These are phyloP conservation scores for Mus musculus DNA, from an alignment of 2,113 vertebrate genomes.

Conservation along the genomic window GRCm39 chr11:93423501-93424000, in stretches of 20 bases:
- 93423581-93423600: not conserved
- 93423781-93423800: not conserved
- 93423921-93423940: not conserved
- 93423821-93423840: not conserved
- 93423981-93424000: not conserved
- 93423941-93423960: not conserved
- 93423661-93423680: rapidly evolving
- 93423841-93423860: not conserved
- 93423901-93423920: not conserved
- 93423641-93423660: not conserved
- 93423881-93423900: not conserved
- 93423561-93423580: not conserved
- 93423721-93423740: not conserved
- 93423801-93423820: not conserved
- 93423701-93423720: not conserved
- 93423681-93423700: not conserved
- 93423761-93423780: not conserved
- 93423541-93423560: not conserved
- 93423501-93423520: not conserved
- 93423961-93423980: not conserved
- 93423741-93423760: not conserved
- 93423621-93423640: not conserved
- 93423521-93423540: not conserved
- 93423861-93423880: not conserved
- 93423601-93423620: not conserved